Base-by-base conservation (phyloP, 2,113 vertebrate genomes). In the Grus americana region DNA sequence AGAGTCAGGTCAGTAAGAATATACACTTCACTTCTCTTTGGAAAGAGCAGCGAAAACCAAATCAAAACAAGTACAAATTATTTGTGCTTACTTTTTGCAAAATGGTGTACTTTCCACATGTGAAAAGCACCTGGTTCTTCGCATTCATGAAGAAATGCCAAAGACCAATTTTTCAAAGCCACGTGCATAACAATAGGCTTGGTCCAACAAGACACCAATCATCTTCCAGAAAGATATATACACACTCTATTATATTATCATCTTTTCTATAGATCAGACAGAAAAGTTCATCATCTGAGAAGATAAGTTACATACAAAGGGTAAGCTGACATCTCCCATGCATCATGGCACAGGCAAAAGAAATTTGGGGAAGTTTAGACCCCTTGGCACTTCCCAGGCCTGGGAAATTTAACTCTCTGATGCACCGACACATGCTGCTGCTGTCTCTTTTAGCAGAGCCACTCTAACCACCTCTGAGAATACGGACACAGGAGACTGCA, bases 171-270 rank as follows among this genome's bases (percentile, higher is more conserved):
- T 94, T 88, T 62, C 15, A 20, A 66, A 61, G n/a, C 32, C 21
- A 47, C 0, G 0, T 55, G 44, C 21, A 3, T 61, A 70, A 63
- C 32, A 75, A 14, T 15, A 74, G 32, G 12, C 27, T 66, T 73
- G n/a, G 38, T 58, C 50, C 63, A 66, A 62, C 15, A 67, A 42
- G 84, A 54, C 46, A 57, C 24, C 4, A 30, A 30, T 32, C 34
- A 47, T 47, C 42, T 80, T 84, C 59, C 32, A 46, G 66, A 46
- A 76, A 68, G 7, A 57, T 46, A 47, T 3, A 23, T 9, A 15
- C 12, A 7, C 9, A 29, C 10, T 19, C 22, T 71, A 38, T 79
- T 84, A 15, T 5, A 19, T 34, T 54, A 15, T 29, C 10, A 29
- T 58, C 5, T 16, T 40, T 78, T 67, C 52, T 81, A 2, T 16